Evolutionary conservation across 2,888 invertebrate species (phyloP).

Genomic region (Habroteleia sp.): DNA sequence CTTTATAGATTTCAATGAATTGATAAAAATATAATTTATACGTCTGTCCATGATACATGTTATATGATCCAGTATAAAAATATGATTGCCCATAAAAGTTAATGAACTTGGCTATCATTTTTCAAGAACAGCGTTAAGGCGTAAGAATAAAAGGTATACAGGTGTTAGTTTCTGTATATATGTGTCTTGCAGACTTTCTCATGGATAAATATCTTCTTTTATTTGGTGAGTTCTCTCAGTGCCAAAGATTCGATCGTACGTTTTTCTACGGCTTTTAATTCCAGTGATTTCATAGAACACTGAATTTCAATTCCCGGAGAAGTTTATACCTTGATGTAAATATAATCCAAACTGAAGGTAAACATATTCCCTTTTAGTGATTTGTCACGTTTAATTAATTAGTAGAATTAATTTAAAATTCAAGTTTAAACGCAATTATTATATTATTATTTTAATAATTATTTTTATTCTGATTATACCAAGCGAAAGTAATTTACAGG

Average conservation of each 20-base stretch:
- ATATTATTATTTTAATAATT: too few species aligned
- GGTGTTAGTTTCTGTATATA: too few species aligned
- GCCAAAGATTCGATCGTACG: constrained; percentile 30
- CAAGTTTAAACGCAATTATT: too few species aligned
- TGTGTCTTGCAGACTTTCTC: neutral
- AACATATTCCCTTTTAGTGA: constrained; percentile 20
- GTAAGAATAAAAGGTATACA: too few species aligned
- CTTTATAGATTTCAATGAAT: too few species aligned
- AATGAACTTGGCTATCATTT: constrained; percentile 35
- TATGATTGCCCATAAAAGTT: constrained; percentile 23
- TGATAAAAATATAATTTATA: constrained; percentile 25
- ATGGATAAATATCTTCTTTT: constrained; percentile 12
- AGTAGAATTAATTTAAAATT: too few species aligned
- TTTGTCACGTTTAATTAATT: too few species aligned
- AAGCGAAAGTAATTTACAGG: too few species aligned
- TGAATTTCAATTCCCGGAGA: constrained; percentile 42
- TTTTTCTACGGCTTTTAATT: constrained; percentile 39
- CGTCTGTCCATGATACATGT: constrained; percentile 8
- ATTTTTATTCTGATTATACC: too few species aligned
- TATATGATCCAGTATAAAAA: constrained; percentile 18
- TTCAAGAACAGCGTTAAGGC: too few species aligned
- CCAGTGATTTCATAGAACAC: constrained; percentile 45
- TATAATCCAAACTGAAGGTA: constrained; percentile 27
- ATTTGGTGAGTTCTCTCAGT: constrained; percentile 31
- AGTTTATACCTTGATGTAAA: constrained; percentile 21